A percentile compares a stretch with the other conserved stretches of the same genome.
Conservation (phyloP, 2,888 invertebrate species). For the Ptychoptera albimana region DNA sequence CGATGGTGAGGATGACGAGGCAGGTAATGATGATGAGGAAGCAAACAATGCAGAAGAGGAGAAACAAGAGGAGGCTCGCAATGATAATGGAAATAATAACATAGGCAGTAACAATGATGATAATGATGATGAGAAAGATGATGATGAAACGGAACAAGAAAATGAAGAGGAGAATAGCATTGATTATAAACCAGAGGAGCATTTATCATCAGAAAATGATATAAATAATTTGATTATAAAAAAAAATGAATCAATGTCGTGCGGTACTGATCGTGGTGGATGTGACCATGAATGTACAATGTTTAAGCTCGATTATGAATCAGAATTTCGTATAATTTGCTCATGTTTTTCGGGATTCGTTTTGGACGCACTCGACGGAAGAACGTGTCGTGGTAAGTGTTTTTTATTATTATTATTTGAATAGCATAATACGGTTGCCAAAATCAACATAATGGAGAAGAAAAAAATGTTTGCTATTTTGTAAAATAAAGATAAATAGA, state of each 20-base stretch:
- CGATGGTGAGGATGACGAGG: slow-evolving; percentile 11
- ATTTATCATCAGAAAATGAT: neutral
- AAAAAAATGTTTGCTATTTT: too few species aligned
- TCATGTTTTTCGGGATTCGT: slow-evolving; percentile 29
- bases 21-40: slow-evolving; percentile 3
- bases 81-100: neutral
- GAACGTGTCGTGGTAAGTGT: slow-evolving; percentile 23
- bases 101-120: neutral
- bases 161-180: slow-evolving; percentile 15
- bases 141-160: slow-evolving; percentile 3
- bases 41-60: slow-evolving; percentile 4
- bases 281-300: slow-evolving; percentile 35
- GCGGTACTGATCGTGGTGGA: slow-evolving; percentile 30
- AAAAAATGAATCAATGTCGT: slow-evolving; percentile 12
- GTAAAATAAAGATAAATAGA: too few species aligned
- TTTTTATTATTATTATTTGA: too few species aligned
- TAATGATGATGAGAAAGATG: slow-evolving; percentile 1
- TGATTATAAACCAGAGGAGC: slow-evolving; percentile 9
- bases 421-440: too few species aligned
- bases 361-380: slow-evolving; percentile 29
- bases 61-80: neutral
- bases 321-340: slow-evolving; percentile 24
- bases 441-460: too few species aligned
- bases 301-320: slow-evolving; percentile 24
- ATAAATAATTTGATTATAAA: neutral